A percentile compares a stretch with the other conserved stretches of the same genome.
phyloP scores from a whole-genome alignment of 1,140 invertebrate genomes.

The Anastatus disparis region DNA sequence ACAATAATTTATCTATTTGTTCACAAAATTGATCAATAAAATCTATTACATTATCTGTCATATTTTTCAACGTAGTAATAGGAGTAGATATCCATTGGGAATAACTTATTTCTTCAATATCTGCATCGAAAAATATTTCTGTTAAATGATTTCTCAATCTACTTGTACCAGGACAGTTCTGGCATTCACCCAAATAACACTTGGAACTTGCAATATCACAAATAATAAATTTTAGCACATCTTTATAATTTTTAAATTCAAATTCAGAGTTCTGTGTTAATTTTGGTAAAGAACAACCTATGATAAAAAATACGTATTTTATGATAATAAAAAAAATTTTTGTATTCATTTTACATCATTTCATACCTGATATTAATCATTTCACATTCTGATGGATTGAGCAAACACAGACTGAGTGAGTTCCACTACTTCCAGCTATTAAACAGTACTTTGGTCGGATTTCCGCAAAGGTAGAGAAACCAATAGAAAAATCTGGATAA shows the following conservation, averaged over 20 bases:
- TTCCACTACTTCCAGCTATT: too few relatives aligned
- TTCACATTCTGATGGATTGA: too few relatives aligned
- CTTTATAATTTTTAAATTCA: background rate
- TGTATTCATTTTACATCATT: too few relatives aligned
- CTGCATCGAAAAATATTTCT: background rate
- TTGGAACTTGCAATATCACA: background rate
- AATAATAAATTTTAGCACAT: background rate
- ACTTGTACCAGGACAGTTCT: background rate
- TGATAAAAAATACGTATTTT: too few relatives aligned
- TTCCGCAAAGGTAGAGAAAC: background rate
- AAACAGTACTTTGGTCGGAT: slow-evolving; percentile 1
- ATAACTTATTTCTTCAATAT: background rate
- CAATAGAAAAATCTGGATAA: background rate
- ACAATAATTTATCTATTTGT: too few relatives aligned
- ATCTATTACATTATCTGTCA: too few relatives aligned
- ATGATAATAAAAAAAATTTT: too few relatives aligned
- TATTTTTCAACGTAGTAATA: too few relatives aligned
- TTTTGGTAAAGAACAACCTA: background rate
- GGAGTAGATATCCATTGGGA: too few relatives aligned
- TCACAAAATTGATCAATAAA: too few relatives aligned
- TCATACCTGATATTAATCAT: background rate
- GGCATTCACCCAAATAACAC: background rate
- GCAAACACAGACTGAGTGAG: too few relatives aligned
- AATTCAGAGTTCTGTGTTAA: background rate
- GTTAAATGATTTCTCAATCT: background rate